Base-by-base conservation (phyloP, 1,140 invertebrate genomes). In the Delia radicum region DNA sequence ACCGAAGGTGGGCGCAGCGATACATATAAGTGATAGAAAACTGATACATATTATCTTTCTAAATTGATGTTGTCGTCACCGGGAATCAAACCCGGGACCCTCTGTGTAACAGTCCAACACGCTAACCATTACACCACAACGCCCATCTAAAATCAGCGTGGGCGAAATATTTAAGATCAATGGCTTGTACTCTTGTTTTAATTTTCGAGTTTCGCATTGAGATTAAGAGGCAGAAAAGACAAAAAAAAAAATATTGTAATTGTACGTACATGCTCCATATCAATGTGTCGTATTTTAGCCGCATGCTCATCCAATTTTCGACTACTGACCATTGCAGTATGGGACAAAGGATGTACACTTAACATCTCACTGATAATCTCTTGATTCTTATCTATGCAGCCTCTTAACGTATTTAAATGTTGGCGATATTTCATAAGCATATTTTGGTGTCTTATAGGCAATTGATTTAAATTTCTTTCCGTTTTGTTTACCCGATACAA, bases 371-470 rank as follows among this genome's bases (percentile, higher is more conserved):
- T 91, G 10, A 98, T 94, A 24, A 98, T 91, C 63, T 91, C 88
- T 79, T 94, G 92, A 87, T 98, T 98, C 73, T 92, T 91, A 62
- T 95, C 94, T 27, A 98, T 91, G 81, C 94, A 96, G 48, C 89
- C 88, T 81, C 91, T 91, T 8, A 97, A 89, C 61, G 90, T 89
- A 37, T 91, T 87, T 67, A 98, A 87, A 85, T 96, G 94, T 5
- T 91, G 88, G 48, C 88, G 89, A 83, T 97, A 98, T 74, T 92
- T 91, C 13, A 88, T 86, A 0, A 98, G 87, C 77, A 95, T 88
- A 69, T 90, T 87, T 82, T 95, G 93, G 85, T 98, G 96, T 28
- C 90, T 89, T 31, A 87, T 73, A 13, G 94, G 92, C 27, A 97
- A 86, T n/a, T 89, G 90, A 5, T 91, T 88, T 18, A 96, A 89